Base-by-base conservation (phyloP, 2,113 vertebrate genomes). In the Asarcornis scutulata region DNA sequence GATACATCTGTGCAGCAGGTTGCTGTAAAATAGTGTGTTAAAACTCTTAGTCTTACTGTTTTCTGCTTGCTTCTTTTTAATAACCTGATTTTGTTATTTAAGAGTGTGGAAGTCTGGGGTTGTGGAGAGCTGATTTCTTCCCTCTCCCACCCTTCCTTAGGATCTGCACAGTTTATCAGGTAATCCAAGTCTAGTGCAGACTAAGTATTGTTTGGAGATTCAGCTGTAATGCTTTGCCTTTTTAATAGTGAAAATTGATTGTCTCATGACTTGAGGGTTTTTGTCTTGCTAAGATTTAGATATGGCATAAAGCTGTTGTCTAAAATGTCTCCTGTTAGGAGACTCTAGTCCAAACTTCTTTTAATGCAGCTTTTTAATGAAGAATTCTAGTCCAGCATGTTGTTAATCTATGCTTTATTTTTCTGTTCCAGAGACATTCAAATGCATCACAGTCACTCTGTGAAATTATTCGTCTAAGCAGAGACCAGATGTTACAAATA, bases 401-500 rank as follows among this genome's bases (percentile, higher is more conserved):
- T 88, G 2, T 13, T 93, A 8, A 11, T 67, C 14, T 63, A 2
- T 86, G 25, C 10, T 40, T 3, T 69, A 2, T 66, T 91, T 95
- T 95, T 88, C 83, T 92, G 52, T 91, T 95, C 77, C 94, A 99
- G 99, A 99, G 99, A 80, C 99, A 99, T 98, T 99, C 99, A 85
- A 99, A 99, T 72, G 99, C 99, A 42, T 99, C 99, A 13, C 99
- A 99, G 96, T 99, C 99, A 7, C 98, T 99, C 91, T 99, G 99
- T 98, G 99, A 99, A 97, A 99, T 99, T 92, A 99, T 99, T 95
- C 98, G 99, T 80, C 98, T 99, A 89, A 99, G 99, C 98, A 98
- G 99, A 98, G 99, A 99, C 97, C 99, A 99, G 98, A 99, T 99
- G 99, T 98, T 99, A 82, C 99, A 99, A 97, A 98, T 99, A 81